Percentiles rank a stretch among this genome's conserved stretches.
Evolutionary conservation across 2,113 vertebrate species (phyloP).

Genomic region (Procavia capensis): DNA sequence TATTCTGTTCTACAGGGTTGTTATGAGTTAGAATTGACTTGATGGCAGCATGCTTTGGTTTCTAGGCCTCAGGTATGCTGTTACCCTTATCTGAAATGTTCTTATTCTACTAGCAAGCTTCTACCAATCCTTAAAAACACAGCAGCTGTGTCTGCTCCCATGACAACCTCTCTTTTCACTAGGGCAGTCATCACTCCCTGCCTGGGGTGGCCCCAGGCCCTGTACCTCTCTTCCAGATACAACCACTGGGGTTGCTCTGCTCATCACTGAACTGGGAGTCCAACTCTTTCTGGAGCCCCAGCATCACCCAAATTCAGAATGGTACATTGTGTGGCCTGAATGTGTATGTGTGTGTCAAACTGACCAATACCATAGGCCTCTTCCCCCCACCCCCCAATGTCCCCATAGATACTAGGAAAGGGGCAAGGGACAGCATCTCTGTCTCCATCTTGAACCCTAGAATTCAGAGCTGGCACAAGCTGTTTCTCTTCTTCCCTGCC

Average conservation of each 20-base stretch:
- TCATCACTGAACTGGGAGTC: not conserved
- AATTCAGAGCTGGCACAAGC: conserved; percentile 41
- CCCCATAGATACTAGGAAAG: not conserved
- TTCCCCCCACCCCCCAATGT: not conserved
- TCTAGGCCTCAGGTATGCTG: not conserved
- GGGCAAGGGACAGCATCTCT: not conserved
- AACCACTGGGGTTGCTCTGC: not conserved
- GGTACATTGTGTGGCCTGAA: not conserved
- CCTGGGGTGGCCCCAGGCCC: not conserved
- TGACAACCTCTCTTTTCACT: not conserved
- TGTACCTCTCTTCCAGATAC: not conserved
- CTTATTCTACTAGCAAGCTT: conserved; percentile 3
- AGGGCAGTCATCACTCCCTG: not conserved
- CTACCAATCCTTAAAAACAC: not conserved
- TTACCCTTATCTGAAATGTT: not conserved
- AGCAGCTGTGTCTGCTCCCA: not conserved
- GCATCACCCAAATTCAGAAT: not conserved
- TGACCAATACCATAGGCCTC: not conserved
- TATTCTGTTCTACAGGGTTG: no score
- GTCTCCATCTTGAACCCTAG: not conserved
- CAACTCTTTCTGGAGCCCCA: not conserved
- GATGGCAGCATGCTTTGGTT: no score
- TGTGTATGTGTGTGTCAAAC: not conserved
- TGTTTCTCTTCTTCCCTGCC: not conserved
- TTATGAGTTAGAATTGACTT: no score